Evolutionary conservation across 2,113 vertebrate species (phyloP), one percentile per base, ranked within the genome.

Genomic region (Syngnathus typhle): DNA sequence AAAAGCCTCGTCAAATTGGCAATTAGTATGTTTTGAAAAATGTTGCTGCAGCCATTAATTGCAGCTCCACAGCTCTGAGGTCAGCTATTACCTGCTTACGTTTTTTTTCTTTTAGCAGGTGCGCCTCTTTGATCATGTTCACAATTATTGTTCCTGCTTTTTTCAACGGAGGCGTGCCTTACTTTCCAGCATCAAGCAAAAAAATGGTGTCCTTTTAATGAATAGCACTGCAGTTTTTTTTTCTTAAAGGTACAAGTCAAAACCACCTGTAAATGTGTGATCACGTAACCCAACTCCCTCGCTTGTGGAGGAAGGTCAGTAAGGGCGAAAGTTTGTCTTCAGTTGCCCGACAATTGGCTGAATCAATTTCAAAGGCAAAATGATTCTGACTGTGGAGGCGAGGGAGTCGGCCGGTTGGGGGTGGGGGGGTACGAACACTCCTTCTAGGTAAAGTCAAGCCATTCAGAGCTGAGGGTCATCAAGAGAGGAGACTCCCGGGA

Each of bases 1-100:
- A 71, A 71, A 74, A 70, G 52, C 75, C 70, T 81, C 49, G 74
- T 87, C 56, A 85, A 84, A 85, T 82, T 27, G 70, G 58, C 68
- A 83, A 85, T 86, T 88, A 85, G 78, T 84, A 73, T 80, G 71
- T 87, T 87, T 76, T 74, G 60, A 74, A 51, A 60, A 79, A 78
- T 71, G 73, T 86, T 78, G 72, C 84, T 76, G 67, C 36, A 73
- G 70, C 37, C 51, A 68, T 85, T 85, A 83, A 73, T 84, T 81
- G 71, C 66, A 64, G 64, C 27, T 32, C 72, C 49, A 47, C 27
- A 78, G 55, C 52, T 27, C 49, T 3, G 38, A 65, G 64, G 61
- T 74, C 77, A 76, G 64, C 18, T 16, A 8, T 11, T 16, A 1
- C 13, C 1, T 3, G 2, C 4, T 12, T 43, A 11, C 4, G 41